phyloP scores from a whole-genome alignment of 2,797 vertebrate genomes.

The Schizothorax lantsangensis region DNA sequence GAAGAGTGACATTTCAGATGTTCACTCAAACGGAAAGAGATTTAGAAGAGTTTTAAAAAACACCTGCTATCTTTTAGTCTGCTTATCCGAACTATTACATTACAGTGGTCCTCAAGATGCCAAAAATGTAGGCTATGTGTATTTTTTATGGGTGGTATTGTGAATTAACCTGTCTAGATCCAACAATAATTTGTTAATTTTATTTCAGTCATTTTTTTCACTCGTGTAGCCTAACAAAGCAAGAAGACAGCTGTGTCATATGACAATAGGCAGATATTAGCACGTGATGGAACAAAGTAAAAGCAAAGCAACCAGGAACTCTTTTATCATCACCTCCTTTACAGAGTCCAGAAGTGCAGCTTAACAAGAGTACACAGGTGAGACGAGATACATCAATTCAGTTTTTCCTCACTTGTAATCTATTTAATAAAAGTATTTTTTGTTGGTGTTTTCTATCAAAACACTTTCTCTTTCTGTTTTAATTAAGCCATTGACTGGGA shows the following conservation, averaged over 20 bases:
- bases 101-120: background rate
- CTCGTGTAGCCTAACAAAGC: background rate
- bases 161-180: background rate
- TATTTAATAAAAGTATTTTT: background rate
- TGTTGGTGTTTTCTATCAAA: background rate
- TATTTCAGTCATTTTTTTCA: background rate
- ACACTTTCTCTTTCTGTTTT: conserved; percentile 38
- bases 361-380: conserved; percentile 16
- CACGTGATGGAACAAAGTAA: conserved; percentile 45
- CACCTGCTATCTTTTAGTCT: background rate
- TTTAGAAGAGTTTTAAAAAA: conserved; percentile 23
- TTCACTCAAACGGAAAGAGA: too few species aligned
- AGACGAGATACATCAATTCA: background rate
- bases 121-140: background rate
- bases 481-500: background rate
- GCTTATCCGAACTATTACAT: background rate
- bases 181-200: background rate
- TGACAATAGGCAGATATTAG: background rate
- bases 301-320: conserved; percentile 36
- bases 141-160: background rate
- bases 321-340: background rate
- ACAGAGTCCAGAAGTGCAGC: background rate
- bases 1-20: background rate
- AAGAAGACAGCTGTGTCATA: too few species aligned
- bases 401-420: background rate